phyloP scores from a whole-genome alignment of 2,797 vertebrate genomes.

The Gymnodraco acuticeps region DNA sequence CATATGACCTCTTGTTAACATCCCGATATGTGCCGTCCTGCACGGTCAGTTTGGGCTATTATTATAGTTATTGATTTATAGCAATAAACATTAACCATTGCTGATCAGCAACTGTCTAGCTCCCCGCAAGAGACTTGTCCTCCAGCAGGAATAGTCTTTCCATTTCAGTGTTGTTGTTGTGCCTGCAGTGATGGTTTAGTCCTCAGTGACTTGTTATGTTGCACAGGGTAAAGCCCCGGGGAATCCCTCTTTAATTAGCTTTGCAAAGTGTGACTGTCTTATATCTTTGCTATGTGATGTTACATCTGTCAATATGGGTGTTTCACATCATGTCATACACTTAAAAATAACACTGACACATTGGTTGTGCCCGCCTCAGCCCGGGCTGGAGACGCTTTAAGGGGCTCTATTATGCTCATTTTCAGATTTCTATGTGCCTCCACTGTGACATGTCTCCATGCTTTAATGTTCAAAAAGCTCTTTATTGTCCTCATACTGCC shows the following conservation, averaged over 20 bases:
- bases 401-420: no score
- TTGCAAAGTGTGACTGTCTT: not conserved
- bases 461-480: no score
- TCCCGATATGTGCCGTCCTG: not conserved
- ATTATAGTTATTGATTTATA: slow-evolving; percentile 1
- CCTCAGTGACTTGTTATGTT: slow-evolving; percentile 1
- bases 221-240: not conserved
- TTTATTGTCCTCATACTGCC: no score
- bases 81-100: not conserved
- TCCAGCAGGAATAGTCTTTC: not conserved
- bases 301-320: not conserved
- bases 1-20: not conserved
- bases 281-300: not conserved
- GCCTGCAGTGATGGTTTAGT: not conserved
- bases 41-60: not conserved
- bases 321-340: slow-evolving; percentile 6
- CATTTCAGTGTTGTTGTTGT: not conserved
- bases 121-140: not conserved
- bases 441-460: no score
- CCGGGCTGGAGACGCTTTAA: not conserved
- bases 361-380: not conserved
- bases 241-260: not conserved
- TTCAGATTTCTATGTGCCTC: no score
- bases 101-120: not conserved
- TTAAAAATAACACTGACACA: not conserved